Evolutionary conservation across 2,113 vertebrate species (phyloP), one percentile per base, ranked within the genome.

Genomic region (Psammodynastes pulverulentus): DNA sequence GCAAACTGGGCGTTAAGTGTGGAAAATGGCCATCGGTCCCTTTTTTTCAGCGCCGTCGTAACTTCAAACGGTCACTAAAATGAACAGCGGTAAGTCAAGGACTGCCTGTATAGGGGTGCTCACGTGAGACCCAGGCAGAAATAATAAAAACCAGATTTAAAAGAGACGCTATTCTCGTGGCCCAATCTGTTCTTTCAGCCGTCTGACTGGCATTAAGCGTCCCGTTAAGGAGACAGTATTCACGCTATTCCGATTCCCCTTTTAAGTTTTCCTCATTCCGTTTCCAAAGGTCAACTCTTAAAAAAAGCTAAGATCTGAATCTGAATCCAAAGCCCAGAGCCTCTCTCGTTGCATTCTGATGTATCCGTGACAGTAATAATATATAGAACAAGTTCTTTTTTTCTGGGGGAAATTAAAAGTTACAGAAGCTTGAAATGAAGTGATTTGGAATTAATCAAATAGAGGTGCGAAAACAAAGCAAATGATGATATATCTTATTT

Each of bases 321-420:
- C 34, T 34, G 23, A 53, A 85, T 53, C n/a, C 58, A 79, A 84
- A 58, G 29, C 26, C 45, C 24, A 58, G 56, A 39, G 29, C 23
- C 26, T 43, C n/a, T 84, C 45, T 89, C 13, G 8, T 86, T 43
- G 67, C 84, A 72, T 89, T 89, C 53, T 9, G 51, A 85, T 48
- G 67, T 45, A 48, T 87, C 85, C 49, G 46, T n/a, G 24, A 90
- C 29, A 48, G 46, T 90, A 86, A 91, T 67, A 91, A 92, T 62
- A 54, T 89, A n/a, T n/a, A n/a, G n/a, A 93, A 93, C 58, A 91
- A 92, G 54, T 67, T 72, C 84, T 49, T 86, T 89, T 89, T 53
- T 87, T 89, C n/a, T n/a, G n/a, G 86, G 53, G 90, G 93, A 93
- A 93, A 93, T 93, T 93, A 93, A 93, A 93, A 93, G 90, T 93